Conservation (phyloP, 2,113 vertebrate genomes). For the Emydura subglobosa region DNA sequence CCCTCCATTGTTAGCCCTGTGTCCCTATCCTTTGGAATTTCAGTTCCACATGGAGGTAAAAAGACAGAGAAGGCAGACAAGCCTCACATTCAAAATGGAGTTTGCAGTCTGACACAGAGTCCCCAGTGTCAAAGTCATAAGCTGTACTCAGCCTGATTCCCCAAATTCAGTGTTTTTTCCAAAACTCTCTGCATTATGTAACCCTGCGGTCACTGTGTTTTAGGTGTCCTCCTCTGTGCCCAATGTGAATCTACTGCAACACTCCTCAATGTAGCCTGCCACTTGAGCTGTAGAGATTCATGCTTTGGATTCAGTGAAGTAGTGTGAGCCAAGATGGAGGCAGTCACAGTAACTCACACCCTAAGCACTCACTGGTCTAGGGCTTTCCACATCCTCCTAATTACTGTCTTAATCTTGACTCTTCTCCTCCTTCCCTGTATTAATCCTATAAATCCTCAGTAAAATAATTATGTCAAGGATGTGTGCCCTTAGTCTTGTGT, state of each 20-base stretch:
- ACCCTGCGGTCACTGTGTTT: background rate
- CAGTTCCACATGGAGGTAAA: background rate
- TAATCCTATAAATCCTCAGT: background rate
- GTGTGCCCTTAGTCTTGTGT: background rate
- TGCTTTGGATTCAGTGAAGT: background rate
- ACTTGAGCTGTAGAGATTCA: background rate
- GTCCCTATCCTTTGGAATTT: background rate
- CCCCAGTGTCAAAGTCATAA: background rate
- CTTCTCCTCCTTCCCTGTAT: background rate
- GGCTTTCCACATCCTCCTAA: fast-evolving
- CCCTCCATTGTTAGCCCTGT: background rate
- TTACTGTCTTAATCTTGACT: background rate
- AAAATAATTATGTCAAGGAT: background rate
- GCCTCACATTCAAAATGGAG: background rate
- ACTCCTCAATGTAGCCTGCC: background rate
- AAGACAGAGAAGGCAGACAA: background rate
- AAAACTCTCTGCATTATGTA: background rate
- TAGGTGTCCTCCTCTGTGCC: background rate
- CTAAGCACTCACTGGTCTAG: background rate
- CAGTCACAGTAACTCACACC: background rate
- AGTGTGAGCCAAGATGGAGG: background rate
- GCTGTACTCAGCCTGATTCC: background rate
- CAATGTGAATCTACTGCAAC: background rate
- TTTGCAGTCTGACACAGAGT: background rate
- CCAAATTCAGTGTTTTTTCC: background rate